These are phyloP conservation scores for Bradypodion ventrale DNA, from an alignment of 2,797 vertebrate genomes.

Conservation along the genomic window DNA sequence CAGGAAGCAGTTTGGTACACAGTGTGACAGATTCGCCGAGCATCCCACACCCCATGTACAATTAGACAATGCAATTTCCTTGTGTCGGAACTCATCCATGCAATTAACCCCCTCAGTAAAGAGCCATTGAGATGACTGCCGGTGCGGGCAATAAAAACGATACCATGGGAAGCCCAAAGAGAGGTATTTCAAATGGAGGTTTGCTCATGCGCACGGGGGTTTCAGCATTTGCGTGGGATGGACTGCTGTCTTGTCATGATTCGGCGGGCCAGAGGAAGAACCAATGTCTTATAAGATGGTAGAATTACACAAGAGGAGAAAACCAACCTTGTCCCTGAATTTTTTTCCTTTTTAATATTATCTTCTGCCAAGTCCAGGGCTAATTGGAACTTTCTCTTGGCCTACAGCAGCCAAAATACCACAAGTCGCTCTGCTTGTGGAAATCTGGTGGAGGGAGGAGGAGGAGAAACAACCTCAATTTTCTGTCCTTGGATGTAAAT, in stretches of 20 bases:
- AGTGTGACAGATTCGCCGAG: constrained; percentile 20
- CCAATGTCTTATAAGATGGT: not conserved
- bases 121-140: fast-evolving
- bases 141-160: not conserved
- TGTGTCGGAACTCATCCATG: not conserved
- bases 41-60: not conserved
- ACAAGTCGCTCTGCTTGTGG: no score
- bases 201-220: no score
- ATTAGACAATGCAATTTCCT: constrained; percentile 1
- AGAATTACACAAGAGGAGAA: no score
- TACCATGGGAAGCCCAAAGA: not conserved
- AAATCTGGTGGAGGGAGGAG: no score
- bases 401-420: no score
- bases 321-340: no score
- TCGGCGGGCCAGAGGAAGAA: not conserved
- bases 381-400: no score
- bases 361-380: no score
- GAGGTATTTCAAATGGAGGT: not conserved
- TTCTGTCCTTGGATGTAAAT: not conserved
- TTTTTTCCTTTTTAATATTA: no score
- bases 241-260: not conserved
- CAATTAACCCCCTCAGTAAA: not conserved
- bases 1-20: constrained; percentile 13
- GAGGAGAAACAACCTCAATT: no score
- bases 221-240: not conserved